phyloP scores from a whole-genome alignment of 2,797 vertebrate genomes.

The Phaenicophaeus curvirostris region DNA sequence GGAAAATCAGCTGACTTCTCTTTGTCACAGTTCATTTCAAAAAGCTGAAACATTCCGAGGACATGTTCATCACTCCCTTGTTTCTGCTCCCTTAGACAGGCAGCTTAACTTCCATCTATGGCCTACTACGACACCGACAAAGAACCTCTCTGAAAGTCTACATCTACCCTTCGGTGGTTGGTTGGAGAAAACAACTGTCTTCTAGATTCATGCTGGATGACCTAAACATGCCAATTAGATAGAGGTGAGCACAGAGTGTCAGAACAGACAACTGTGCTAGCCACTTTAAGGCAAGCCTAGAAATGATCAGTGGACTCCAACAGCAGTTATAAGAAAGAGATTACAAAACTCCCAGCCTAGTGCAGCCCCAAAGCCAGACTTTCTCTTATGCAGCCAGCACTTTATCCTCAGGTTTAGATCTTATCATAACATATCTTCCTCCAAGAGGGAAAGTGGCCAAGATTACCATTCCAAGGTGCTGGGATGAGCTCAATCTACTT shows the following conservation, averaged over 20 bases:
- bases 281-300: neutral
- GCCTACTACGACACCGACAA: neutral
- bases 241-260: rapidly evolving
- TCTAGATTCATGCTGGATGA: neutral
- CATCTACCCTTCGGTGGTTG: neutral
- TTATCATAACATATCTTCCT: neutral
- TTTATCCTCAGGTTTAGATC: neutral
- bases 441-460: neutral
- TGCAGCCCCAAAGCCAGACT: neutral
- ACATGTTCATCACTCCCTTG: neutral
- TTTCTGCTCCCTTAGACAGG: neutral
- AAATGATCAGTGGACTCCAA: neutral
- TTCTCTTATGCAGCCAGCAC: neutral
- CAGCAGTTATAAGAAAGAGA: neutral
- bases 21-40: neutral
- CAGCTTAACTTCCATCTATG: neutral
- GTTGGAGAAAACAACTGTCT: neutral
- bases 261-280: neutral
- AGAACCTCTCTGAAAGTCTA: neutral
- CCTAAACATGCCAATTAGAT: neutral
- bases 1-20: neutral
- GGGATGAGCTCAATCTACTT: neutral
- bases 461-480: neutral
- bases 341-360: neutral
- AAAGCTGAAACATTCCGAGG: neutral